phyloP scores from a whole-genome alignment of 2,888 invertebrate species.

The Gymnoscelis rufifasciata region DNA sequence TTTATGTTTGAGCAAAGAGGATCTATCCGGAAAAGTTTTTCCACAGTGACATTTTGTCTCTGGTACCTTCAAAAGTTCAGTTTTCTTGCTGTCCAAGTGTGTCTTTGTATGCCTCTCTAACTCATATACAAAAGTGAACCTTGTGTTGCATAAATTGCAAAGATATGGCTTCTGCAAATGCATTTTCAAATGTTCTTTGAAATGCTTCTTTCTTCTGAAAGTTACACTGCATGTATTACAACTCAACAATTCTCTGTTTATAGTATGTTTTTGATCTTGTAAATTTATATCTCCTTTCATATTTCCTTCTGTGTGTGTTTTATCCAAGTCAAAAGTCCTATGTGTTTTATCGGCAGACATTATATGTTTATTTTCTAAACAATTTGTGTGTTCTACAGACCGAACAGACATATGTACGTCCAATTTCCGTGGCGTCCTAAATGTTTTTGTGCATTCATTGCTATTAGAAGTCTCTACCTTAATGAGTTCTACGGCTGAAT shows the following conservation, averaged over 20 bases:
- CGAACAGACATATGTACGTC: too few species aligned
- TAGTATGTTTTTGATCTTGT: background rate
- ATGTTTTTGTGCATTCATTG: too few species aligned
- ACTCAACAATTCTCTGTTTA: too few species aligned
- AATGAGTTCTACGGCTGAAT: too few species aligned
- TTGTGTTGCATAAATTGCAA: background rate
- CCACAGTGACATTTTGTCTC: background rate
- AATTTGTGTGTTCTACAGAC: too few species aligned
- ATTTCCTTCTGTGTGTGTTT: too few species aligned
- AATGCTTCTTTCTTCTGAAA: background rate
- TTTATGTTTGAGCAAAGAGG: too few species aligned
- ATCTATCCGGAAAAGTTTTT: background rate
- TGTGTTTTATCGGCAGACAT: too few species aligned
- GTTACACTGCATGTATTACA: constrained; percentile 2
- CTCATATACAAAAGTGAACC: background rate
- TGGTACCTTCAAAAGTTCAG: background rate
- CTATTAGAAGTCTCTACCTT: too few species aligned
- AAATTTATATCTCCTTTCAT: background rate
- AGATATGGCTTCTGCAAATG: background rate
- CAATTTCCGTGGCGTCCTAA: too few species aligned
- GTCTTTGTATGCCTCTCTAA: background rate
- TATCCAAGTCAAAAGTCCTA: too few species aligned
- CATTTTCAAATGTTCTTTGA: background rate
- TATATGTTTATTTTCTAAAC: too few species aligned
- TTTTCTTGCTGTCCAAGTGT: background rate